phyloP scores from a whole-genome alignment of 2,888 invertebrate genomes.

The Pseudococcus longispinus region DNA sequence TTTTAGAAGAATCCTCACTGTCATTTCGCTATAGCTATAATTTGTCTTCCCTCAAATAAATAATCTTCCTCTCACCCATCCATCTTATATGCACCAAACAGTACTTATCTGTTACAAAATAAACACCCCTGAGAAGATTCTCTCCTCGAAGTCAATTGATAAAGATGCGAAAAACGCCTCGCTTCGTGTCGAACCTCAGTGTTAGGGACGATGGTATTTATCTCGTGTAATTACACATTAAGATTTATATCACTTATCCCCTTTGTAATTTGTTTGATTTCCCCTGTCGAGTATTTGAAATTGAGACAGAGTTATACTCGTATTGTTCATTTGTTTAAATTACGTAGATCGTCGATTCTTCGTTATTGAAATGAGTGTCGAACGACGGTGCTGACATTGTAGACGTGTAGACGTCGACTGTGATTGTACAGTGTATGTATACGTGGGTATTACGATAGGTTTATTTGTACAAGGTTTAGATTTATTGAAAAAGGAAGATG shows the following conservation, averaged over 20 bases:
- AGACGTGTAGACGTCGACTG: neutral
- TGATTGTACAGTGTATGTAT: too few relatives aligned
- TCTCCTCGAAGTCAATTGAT: neutral
- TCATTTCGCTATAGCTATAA: too few relatives aligned
- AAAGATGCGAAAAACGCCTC: neutral
- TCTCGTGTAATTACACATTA: constrained; percentile 1
- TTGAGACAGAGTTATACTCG: neutral
- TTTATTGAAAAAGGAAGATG: neutral
- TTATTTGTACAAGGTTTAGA: neutral
- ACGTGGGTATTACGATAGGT: neutral
- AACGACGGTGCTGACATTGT: neutral
- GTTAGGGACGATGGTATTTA: neutral
- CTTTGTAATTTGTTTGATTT: neutral
- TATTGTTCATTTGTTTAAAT: neutral
- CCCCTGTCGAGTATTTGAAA: neutral
- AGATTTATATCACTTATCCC: constrained; percentile 1
- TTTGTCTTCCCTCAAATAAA: neutral
- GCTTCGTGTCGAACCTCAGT: neutral
- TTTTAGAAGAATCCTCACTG: too few relatives aligned
- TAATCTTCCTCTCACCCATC: neutral
- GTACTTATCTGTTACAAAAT: neutral
- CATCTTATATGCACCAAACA: neutral
- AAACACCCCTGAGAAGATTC: neutral
- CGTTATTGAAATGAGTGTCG: neutral
- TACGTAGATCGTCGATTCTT: neutral